phyloP scores from a whole-genome alignment of 2,113 vertebrate species.

The Caranx melampygus region DNA sequence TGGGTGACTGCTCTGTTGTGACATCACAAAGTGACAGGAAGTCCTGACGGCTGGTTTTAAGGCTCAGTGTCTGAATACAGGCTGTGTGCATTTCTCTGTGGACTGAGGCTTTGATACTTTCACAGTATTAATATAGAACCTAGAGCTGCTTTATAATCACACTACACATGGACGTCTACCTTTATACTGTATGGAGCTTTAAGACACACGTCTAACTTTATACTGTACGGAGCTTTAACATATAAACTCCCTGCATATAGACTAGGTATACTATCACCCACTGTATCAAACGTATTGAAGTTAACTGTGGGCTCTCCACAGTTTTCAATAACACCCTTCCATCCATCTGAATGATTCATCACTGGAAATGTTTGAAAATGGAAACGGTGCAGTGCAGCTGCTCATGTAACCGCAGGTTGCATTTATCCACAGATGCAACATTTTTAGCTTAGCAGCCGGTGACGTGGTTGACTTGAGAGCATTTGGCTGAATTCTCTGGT shows the following conservation, averaged over 20 bases:
- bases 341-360: constrained; percentile 57
- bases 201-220: no score
- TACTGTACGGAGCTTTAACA: no score
- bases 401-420: constrained; percentile 39
- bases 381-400: constrained; percentile 61
- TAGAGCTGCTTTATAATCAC: no score
- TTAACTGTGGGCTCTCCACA: background rate
- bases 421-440: constrained; percentile 41
- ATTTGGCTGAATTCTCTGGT: constrained; percentile 40
- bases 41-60: no score
- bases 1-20: no score
- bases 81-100: no score
- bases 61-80: no score
- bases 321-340: constrained; percentile 33
- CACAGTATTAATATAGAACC: no score
- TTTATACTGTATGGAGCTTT: no score
- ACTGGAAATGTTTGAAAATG: constrained; percentile 69
- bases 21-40: no score
- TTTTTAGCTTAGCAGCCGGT: constrained; percentile 42
- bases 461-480: constrained; percentile 33
- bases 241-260: background rate
- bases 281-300: constrained; percentile 1
- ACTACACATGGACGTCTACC: no score
- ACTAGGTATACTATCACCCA: background rate
- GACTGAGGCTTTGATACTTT: no score